A percentile compares a stretch with the other conserved stretches of the same genome.
phyloP scores from a whole-genome alignment of 2,888 invertebrate species.

The Desoria tigrina region DNA sequence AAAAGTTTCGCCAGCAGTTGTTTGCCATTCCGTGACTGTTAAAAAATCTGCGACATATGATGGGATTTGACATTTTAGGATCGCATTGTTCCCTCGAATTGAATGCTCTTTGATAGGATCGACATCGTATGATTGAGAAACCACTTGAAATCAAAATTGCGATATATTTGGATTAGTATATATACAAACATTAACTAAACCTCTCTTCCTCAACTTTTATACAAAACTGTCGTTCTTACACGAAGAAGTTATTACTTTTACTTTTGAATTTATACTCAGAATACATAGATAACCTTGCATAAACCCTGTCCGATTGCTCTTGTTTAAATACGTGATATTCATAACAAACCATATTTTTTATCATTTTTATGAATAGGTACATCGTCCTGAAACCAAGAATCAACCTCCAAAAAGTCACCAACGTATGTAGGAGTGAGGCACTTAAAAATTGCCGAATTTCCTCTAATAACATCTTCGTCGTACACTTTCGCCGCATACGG shows the following conservation, averaged over 20 bases:
- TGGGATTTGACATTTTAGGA: slow-evolving; percentile 81
- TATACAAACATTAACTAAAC: too few species aligned
- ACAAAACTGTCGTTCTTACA: too few species aligned
- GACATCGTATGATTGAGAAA: slow-evolving; percentile 77
- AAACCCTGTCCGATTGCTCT: background rate
- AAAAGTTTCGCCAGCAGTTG: slow-evolving; percentile 50
- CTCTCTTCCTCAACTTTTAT: too few species aligned
- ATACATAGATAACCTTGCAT: background rate
- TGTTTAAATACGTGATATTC: background rate
- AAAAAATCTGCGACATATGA: slow-evolving; percentile 93
- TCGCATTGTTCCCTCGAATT: slow-evolving; percentile 84
- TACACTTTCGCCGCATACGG: slow-evolving; percentile 71
- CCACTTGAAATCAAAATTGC: slow-evolving; percentile 62
- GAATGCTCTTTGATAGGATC: slow-evolving; percentile 87
- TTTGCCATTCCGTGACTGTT: slow-evolving; percentile 62
- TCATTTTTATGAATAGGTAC: slow-evolving; percentile 55
- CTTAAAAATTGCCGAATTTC: slow-evolving; percentile 71
- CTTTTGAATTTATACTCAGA: too few species aligned
- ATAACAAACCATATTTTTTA: slow-evolving; percentile 11
- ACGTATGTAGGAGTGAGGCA: slow-evolving; percentile 75
- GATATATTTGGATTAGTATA: slow-evolving; percentile 12
- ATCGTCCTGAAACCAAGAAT: slow-evolving; percentile 70
- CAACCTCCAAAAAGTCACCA: slow-evolving; percentile 71
- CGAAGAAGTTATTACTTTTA: too few species aligned
- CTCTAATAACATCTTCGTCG: slow-evolving; percentile 72